Conservation (phyloP, 1,140 invertebrate genomes). For the Sycophaga agraensis region DNA sequence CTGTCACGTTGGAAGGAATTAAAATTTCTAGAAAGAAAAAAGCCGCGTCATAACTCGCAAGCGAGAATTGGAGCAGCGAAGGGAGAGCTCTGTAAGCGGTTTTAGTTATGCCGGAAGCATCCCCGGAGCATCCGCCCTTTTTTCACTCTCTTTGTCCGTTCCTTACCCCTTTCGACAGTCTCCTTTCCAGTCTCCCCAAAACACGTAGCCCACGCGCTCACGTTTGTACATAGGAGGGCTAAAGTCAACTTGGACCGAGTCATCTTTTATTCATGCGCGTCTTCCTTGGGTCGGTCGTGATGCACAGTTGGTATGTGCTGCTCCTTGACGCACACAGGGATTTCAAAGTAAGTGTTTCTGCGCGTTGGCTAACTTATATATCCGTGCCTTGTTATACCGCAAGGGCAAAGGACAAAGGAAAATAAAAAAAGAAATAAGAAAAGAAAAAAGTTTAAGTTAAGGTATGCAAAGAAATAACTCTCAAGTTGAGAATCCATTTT, state of each 20-base stretch:
- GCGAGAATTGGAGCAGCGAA: constrained; percentile 2
- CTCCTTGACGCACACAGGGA: constrained; percentile 32
- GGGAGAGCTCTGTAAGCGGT: background rate
- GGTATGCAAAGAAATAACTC: no score
- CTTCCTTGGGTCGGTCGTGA: background rate
- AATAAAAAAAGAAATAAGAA: background rate
- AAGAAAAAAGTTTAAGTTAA: no score
- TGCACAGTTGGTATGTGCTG: constrained; percentile 21
- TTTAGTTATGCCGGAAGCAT: constrained; percentile 14
- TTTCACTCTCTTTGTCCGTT: background rate
- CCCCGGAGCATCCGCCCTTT: background rate
- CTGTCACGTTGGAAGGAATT: no score
- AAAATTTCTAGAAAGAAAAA: no score
- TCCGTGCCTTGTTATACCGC: constrained; percentile 7
- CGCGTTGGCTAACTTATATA: constrained; percentile 30
- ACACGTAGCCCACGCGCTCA: background rate
- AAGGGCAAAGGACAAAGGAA: background rate
- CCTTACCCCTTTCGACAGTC: background rate
- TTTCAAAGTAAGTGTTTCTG: constrained; percentile 35
- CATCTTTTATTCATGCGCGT: constrained; percentile 48
- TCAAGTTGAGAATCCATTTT: no score
- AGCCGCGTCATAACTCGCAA: background rate
- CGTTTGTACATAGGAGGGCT: no score
- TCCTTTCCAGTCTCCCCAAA: background rate
- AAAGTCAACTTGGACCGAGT: constrained; percentile 42